Base-by-base conservation (phyloP, 1,140 invertebrate species). In the Drusus annulatus region DNA sequence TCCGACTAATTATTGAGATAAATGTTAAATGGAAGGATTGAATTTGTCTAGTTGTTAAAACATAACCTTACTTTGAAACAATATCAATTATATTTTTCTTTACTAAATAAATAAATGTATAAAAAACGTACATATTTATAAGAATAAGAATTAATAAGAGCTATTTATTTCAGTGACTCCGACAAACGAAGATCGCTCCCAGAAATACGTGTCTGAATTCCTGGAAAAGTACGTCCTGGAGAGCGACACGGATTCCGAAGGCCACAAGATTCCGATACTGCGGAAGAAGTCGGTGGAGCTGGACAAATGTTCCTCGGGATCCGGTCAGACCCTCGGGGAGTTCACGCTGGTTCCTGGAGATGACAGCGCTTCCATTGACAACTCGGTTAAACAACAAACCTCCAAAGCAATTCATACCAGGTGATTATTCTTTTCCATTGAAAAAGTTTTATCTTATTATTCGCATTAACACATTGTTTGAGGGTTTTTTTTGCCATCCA, bases 181-280 rank as follows among this genome's bases (percentile, higher is more conserved):
- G 10, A 84, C 85, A 8, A 80, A 82, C 51, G 88, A 90, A 79
- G 88, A 90, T 79, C 88, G 87, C 79, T 91, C 91, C n/a, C 91
- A 92, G 75, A 89, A 92, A 80, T 92, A 91, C 81, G 92, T 93
- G 76, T 91, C 93, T 8, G 91, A 92, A 65, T 93, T 94, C 85
- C 85, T 93, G 17, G 93, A 93, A 81, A 90, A 92, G 84, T 94
- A 93, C 86, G 92, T 93, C 3, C 87, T 93, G 85, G 93, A 94
- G 84, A 92, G 92, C 51, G 91, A 93, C 84, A 93, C 92, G 0
- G 91, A 92, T 69, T 92, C 91, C 4, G 92, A 93, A 81, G 92
- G 89, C 0, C 88, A 90, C 3, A 87, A 87, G 84, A 87, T 90
- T 58, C 88, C 90, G 13, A 84, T 90, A 36, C 85, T 90, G 76